Base-by-base conservation (phyloP, 2,113 vertebrate species). In the Gasterosteus aculeatus region DNA sequence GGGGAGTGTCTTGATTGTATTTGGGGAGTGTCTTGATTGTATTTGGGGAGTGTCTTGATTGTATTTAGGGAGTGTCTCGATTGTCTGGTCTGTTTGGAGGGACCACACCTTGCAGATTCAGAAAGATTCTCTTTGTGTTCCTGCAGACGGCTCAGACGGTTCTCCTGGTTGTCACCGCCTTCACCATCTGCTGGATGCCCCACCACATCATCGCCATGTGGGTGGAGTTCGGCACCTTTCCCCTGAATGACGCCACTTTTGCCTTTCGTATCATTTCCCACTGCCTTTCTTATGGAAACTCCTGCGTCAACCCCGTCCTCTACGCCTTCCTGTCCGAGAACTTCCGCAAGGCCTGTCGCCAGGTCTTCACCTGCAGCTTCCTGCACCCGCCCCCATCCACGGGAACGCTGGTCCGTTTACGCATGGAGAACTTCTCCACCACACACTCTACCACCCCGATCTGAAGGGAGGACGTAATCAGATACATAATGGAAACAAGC, bases 191-290 rank as follows among this genome's bases (percentile, higher is more conserved):
- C 83, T 96, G 95, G 95, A 89, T 95, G 90, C 95, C 96, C 0
- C 94, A 97, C 62, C 95, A 96, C 87, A 87, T 97, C 89, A 95
- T 96, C 67, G 92, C 86, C 9, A 95, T 95, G 94, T 96, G 95
- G 95, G 95, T 92, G 69, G 94, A 94, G 82, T 96, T 96, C 1
- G 95, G 95, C 49, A 72, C 22, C 0, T 95, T 96, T 69, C 95
- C 95, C 0, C 83, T 96, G 49, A 96, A 88, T 4, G 88, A 95
- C 5, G 75, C 89, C 69, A 93, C 95, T 72, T 96, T 96, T n/a
- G 93, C 85, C 6, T 95, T 96, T 35, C 91, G 93, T 39, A 96
- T 96, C 78, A 66, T 94, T 64, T 93, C 95, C 0, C 95, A 95
- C 83, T 95, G 94, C 84, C 80, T 96, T 79, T 94, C 95, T 54